Percentiles rank a stretch among this genome's conserved stretches.
These are phyloP conservation scores for Eupithecia centaureata DNA, from an alignment of 2,888 invertebrate genomes.

Conservation along the genomic window DNA sequence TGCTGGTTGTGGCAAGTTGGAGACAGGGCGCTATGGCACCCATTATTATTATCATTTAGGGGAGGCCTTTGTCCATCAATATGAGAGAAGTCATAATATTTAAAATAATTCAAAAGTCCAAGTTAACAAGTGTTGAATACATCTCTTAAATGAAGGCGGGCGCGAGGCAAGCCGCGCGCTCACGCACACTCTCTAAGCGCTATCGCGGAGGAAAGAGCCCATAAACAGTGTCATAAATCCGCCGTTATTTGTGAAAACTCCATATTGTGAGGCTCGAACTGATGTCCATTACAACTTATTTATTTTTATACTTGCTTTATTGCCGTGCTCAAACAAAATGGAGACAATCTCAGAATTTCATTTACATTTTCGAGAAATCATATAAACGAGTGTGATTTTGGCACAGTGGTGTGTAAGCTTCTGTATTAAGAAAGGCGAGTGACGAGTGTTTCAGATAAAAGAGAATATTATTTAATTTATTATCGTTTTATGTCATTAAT, in stretches of 20 bases:
- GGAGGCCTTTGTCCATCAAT: too few species aligned
- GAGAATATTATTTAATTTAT: too few species aligned
- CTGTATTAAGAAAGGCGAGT: too few species aligned
- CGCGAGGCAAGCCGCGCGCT: conserved; percentile 53
- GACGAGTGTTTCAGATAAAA: not conserved
- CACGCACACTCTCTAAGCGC: conserved; percentile 73
- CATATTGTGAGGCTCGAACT: conserved; percentile 42
- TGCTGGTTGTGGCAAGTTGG: too few species aligned
- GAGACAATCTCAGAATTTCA: not conserved
- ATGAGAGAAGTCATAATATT: not conserved
- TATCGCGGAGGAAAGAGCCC: conserved; percentile 68
- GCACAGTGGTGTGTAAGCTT: too few species aligned
- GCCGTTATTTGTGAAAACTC: conserved; percentile 69
- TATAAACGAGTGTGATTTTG: not conserved
- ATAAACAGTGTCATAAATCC: conserved; percentile 77
- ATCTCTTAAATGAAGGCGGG: conserved; percentile 16
- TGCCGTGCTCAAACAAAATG: conserved; percentile 10
- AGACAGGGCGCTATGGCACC: too few species aligned
- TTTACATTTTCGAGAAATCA: not conserved
- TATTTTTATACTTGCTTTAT: conserved; percentile 44
- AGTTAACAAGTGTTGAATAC: not conserved
- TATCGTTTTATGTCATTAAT: too few species aligned
- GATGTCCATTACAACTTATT: conserved; percentile 45
- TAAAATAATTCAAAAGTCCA: not conserved
- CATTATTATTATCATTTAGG: too few species aligned